These are phyloP conservation scores for Scalopus aquaticus DNA, from an alignment of 2,113 vertebrate genomes.

Conservation along the genomic window DNA sequence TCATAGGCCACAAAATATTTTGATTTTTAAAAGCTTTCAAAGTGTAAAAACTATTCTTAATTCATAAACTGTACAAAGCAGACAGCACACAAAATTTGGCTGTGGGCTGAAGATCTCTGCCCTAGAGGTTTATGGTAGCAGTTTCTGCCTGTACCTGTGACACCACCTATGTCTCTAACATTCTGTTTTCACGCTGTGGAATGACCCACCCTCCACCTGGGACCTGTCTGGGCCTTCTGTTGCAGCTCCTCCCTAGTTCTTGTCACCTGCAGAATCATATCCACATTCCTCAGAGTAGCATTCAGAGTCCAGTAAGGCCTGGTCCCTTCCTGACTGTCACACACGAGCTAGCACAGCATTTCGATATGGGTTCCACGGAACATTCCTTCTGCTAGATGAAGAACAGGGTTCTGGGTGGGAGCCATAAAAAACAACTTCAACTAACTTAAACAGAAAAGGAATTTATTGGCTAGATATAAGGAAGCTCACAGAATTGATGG, in stretches of 20 bases:
- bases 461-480: background rate
- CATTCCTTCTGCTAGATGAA: background rate
- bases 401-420: background rate
- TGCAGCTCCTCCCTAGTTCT: background rate
- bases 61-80: background rate
- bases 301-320: background rate
- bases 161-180: background rate
- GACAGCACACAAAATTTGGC: background rate
- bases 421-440: background rate
- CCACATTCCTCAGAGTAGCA: background rate
- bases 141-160: background rate
- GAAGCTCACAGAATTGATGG: background rate
- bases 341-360: background rate
- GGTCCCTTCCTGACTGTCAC: background rate
- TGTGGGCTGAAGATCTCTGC: background rate
- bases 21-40: background rate
- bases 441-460: background rate
- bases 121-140: background rate
- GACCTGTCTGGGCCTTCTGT: background rate
- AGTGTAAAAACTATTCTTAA: constrained; percentile 6
- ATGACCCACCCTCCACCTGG: background rate
- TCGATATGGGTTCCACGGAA: background rate
- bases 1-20: background rate
- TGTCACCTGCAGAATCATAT: background rate
- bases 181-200: background rate